Evolutionary conservation across 2,797 vertebrate genomes (phyloP), one percentile per base, ranked within the genome.

Genomic region (Percopsis omiscomaycus): DNA sequence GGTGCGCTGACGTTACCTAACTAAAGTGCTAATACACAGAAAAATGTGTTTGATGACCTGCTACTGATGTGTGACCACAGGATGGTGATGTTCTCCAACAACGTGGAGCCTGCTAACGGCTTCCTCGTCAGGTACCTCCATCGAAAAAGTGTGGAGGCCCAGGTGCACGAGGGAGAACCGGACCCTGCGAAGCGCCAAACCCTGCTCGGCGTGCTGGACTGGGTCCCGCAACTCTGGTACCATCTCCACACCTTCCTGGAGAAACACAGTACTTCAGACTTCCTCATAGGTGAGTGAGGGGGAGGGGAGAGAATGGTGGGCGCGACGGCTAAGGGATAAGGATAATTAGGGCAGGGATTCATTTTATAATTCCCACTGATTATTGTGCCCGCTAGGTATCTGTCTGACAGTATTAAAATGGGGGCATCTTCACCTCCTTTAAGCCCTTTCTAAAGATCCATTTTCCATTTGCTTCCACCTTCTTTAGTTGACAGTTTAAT

Each of bases 211-310:
- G 94, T 97, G 73, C 89, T 98, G 52, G 96, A 98, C 89, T 98
- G 97, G 97, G 93, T 98, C 59, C 95, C 97, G 73, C 94, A 96
- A 87, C 94, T 98, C 51, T 98, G 97, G 97, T 98, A 98, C 78
- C 95, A 98, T 71, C 93, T 98, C 52, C 97, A 98, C 85, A 91
- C 97, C 16, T 98, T 98, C 78, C 91, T 98, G 84, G 97, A 98
- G 91, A 98, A 98, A 78, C 95, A 98, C 91, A 95, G 97, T 90
- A 98, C 96, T 68, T 96, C 96, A 0, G 97, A 98, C 85, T 98
- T 98, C 89, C 97, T 98, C 85, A 98, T 98, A 13, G 97, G 97
- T 98, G 74, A 82, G 82, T 61, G 2, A 59, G 16, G 44, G 47
- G 46, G 11, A 42, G 44, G 47, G 46, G 11, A 42, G 4, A 8